A percentile compares a stretch with the other conserved stretches of the same genome.
Conservation (phyloP, 2,888 invertebrate genomes). For the Cylindroiulus punctatus region DNA sequence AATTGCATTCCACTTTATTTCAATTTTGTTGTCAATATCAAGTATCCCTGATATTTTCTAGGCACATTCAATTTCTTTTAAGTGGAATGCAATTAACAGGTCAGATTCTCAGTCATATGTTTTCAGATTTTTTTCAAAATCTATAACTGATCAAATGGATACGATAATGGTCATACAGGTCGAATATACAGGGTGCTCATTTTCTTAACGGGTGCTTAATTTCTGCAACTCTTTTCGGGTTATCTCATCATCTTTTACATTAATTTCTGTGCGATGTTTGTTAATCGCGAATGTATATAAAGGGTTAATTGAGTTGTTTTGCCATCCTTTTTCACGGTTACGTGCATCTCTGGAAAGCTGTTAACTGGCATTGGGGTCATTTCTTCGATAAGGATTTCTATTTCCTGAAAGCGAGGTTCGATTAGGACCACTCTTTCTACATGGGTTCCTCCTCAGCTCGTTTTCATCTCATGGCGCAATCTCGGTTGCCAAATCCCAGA, state of each 20-base stretch:
- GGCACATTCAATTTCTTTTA: no score
- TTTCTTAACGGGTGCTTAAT: no score
- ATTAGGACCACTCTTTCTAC: conserved; percentile 42
- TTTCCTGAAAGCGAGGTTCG: conserved; percentile 19
- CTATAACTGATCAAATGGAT: no score
- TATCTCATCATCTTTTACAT: not conserved
- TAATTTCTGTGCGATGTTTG: not conserved
- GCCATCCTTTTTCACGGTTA: not conserved
- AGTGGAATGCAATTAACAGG: no score
- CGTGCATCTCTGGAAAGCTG: not conserved
- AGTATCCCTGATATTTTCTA: no score
- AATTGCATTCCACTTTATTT: no score
- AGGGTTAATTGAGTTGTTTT: conserved; percentile 21
- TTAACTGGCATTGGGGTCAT: conserved; percentile 29
- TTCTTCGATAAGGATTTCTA: conserved; percentile 42
- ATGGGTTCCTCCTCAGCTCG: not conserved
- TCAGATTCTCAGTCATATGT: no score
- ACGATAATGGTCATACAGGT: no score
- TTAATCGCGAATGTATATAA: not conserved
- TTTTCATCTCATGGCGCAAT: not conserved
- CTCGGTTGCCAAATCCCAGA: conserved; percentile 3
- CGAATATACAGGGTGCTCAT: no score
- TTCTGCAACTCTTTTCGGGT: not conserved
- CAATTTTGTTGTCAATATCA: no score
- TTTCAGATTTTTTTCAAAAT: no score